Percentiles rank a stretch among this genome's conserved stretches.
These are phyloP conservation scores for Coccyzus lansbergi DNA, from an alignment of 2,797 vertebrate genomes.

Conservation along the genomic window DNA sequence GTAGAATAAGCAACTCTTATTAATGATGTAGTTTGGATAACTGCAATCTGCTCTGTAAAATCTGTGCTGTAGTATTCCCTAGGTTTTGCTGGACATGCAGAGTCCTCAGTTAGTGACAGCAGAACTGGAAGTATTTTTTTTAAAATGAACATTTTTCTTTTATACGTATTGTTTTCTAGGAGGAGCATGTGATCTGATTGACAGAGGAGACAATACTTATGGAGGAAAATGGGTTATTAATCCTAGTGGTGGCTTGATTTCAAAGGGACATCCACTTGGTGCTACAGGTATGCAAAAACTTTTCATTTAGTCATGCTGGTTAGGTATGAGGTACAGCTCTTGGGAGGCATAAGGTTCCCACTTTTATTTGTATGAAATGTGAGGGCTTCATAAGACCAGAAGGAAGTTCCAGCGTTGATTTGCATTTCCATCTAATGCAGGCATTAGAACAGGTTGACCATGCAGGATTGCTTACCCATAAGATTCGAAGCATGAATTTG, in stretches of 20 bases:
- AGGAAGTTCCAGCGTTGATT: background rate
- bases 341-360: background rate
- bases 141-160: background rate
- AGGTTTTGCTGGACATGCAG: background rate
- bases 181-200: slow-evolving; percentile 88
- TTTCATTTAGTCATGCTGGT: background rate
- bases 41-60: background rate
- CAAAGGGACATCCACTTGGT: slow-evolving; percentile 95
- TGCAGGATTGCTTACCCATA: background rate
- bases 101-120: background rate
- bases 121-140: background rate
- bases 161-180: slow-evolving; percentile 76
- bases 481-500: background rate
- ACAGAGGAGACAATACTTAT: slow-evolving; percentile 95
- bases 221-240: slow-evolving; percentile 97
- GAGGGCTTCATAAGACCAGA: background rate
- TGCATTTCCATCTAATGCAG: background rate
- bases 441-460: background rate
- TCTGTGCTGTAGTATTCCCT: background rate
- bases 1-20: background rate
- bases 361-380: background rate
- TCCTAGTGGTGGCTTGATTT: slow-evolving; percentile 96
- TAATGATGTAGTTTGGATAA: background rate
- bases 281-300: slow-evolving; percentile 88
- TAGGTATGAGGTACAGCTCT: background rate